Evolutionary conservation across 2,113 vertebrate species (phyloP).

Genomic region (Cinclus cinclus): DNA sequence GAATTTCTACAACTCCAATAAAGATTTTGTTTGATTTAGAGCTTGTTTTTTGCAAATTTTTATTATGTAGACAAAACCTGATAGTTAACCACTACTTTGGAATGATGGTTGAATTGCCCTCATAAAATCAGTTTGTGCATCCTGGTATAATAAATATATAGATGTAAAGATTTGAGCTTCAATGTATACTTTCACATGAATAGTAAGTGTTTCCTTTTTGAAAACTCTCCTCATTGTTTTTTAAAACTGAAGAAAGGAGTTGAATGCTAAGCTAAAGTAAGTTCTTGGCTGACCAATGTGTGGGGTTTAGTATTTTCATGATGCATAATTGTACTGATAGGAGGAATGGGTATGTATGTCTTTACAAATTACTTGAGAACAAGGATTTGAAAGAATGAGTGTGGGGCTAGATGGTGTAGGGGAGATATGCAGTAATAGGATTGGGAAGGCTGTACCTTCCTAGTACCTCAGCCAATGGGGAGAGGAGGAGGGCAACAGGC

Average conservation of each 20-base stretch:
- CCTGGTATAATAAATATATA: not conserved
- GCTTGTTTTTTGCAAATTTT: not conserved
- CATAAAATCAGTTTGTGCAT: not conserved
- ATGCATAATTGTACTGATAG: not conserved
- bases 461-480: not conserved
- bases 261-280: slow-evolving; percentile 28
- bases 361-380: not conserved
- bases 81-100: not conserved
- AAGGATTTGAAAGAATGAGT: not conserved
- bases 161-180: not conserved
- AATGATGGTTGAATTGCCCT: not conserved
- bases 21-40: not conserved
- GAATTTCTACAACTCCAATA: not conserved
- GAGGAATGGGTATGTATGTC: not conserved
- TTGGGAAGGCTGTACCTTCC: not conserved
- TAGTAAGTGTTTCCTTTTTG: not conserved
- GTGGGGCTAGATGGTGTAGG: not conserved
- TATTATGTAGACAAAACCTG: not conserved
- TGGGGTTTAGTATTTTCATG: not conserved
- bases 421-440: not conserved
- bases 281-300: not conserved
- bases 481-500: not conserved
- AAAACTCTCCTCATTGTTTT: not conserved
- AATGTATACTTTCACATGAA: not conserved
- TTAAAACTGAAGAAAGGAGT: not conserved